Base-by-base conservation (phyloP, 2,888 invertebrate genomes). In the Coleophora deauratella region DNA sequence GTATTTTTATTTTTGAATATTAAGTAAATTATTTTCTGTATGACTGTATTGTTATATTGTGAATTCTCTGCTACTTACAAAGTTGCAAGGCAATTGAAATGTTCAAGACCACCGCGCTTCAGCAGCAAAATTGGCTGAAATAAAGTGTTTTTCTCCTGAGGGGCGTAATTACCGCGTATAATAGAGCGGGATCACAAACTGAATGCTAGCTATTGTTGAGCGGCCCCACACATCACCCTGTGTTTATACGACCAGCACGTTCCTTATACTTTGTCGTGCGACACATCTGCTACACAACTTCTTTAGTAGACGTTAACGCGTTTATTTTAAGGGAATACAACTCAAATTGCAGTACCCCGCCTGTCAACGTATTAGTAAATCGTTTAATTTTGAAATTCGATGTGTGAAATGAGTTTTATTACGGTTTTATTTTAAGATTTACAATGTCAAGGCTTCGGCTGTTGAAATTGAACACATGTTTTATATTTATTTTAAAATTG, bases 191-290 rank as follows among this genome's bases (percentile, higher is more conserved):
- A 80, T 81, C 79, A 78, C 78, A 81, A 82, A 79, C 81, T 78
- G 71, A 67, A 58, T 68, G 67, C 73, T 69, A 74, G 78, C 76
- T 71, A 78, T 79, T 81, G 81, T 80, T 75, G 57, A 55, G 57
- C 64, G 79, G 80, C 80, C 80, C 80, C 84, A 82, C 84, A 80
- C 80, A 74, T 74, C 65, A 76, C 67, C 49, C 52, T 56, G 54
- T 85, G 84, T 85, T 85, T 84, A 84, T 68, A 66, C 68, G 68
- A 66, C 69, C 62, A 67, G 80, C 84, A 85, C 84, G 84, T 80
- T 68, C 80, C n/a, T 59, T 66, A 75, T 80, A 84, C 84, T 79
- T 81, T 85, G 84, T 85, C 84, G 82, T 69, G 52, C 54, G 68
- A 31, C 2, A 31, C 81, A 82, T 80, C 46, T 43, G 46, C 45